These are phyloP conservation scores for Caerostris darwini DNA, from an alignment of 1,140 invertebrate species.

Conservation along the genomic window DNA sequence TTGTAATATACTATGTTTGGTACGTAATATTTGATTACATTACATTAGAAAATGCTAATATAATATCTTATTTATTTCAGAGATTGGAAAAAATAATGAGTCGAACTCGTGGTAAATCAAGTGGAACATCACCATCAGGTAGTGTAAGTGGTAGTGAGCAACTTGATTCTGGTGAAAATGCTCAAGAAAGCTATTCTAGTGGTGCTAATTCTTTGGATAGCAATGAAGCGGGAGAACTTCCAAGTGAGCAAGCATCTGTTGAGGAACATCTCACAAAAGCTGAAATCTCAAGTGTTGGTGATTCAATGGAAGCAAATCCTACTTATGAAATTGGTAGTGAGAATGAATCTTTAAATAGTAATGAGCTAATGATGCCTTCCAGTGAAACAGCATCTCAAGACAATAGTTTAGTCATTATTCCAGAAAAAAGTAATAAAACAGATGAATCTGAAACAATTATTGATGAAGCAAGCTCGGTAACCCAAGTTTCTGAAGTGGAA, in stretches of 20 bases:
- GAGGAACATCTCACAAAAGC: constrained; percentile 40
- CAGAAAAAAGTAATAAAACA: constrained; percentile 9
- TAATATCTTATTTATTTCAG: constrained; percentile 69
- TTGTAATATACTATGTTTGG: too few species aligned
- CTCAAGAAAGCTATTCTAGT: constrained; percentile 69
- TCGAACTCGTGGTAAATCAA: constrained; percentile 86
- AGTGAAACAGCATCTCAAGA: constrained; percentile 71
- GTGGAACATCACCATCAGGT: constrained; percentile 72
- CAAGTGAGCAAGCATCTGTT: constrained; percentile 47
- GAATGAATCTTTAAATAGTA: constrained; percentile 71
- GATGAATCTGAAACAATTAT: background rate
- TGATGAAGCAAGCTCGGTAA: background rate
- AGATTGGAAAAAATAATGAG: constrained; percentile 92
- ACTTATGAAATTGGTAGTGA: constrained; percentile 69
- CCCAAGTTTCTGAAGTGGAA: background rate
- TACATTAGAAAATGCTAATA: background rate
- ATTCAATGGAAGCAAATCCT: constrained; percentile 57
- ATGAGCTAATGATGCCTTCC: constrained; percentile 65
- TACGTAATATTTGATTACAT: too few species aligned
- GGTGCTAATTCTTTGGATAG: constrained; percentile 74
- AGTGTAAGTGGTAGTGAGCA: constrained; percentile 69
- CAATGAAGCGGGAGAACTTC: constrained; percentile 48
- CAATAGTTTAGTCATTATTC: constrained; percentile 62
- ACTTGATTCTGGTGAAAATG: constrained; percentile 68
- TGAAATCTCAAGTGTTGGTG: constrained; percentile 47